phyloP scores from a whole-genome alignment of 2,113 vertebrate species.

The Echinops telfairi region DNA sequence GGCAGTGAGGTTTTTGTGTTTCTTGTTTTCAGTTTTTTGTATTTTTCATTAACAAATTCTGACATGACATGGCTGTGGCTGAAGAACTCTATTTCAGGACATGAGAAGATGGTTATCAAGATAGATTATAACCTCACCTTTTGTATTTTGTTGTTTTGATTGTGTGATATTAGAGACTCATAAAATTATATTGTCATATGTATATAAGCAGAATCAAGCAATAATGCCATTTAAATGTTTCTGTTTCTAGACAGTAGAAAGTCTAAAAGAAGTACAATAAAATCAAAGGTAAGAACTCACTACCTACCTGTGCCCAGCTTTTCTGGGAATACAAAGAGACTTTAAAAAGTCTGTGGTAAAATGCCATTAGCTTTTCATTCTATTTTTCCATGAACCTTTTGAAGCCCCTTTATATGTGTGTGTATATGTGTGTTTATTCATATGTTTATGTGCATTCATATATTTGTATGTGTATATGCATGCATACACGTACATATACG shows the following conservation, averaged over 20 bases:
- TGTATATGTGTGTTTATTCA: no score
- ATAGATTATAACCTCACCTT: neutral
- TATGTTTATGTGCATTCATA: rapidly evolving
- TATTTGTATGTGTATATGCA: neutral
- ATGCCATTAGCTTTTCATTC: no score
- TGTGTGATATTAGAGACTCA: neutral
- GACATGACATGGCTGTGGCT: neutral
- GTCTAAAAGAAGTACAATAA: slow-evolving; percentile 71
- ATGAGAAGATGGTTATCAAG: neutral
- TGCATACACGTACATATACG: rapidly evolving
- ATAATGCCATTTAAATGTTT: slow-evolving; percentile 47
- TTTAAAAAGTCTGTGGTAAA: no score
- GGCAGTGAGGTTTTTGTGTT: no score
- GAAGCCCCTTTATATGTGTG: no score
- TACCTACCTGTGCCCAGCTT: neutral
- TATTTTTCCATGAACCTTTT: no score
- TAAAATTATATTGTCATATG: neutral
- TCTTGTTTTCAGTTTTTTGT: no score
- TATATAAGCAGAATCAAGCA: neutral
- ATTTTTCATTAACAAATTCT: neutral
- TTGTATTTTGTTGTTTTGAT: slow-evolving; percentile 11
- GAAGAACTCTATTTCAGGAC: neutral
- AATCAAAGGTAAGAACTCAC: slow-evolving; percentile 83
- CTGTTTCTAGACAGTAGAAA: slow-evolving; percentile 75
- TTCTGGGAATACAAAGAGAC: neutral